These are phyloP conservation scores for Menura novaehollandiae DNA, from an alignment of 2,113 vertebrate genomes.

Conservation along the genomic window DNA sequence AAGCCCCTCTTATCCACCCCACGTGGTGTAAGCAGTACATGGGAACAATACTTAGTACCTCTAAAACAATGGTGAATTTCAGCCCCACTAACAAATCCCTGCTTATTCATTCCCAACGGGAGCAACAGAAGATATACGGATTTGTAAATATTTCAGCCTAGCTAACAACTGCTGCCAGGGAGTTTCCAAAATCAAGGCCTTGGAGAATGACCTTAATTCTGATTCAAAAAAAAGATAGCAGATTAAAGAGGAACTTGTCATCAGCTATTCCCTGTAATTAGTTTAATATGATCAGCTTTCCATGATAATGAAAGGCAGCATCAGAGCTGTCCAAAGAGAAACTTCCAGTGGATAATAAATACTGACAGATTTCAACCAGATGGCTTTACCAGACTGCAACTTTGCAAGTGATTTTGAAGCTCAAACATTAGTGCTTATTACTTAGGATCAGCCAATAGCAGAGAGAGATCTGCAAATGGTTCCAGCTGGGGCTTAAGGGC, in stretches of 20 bases:
- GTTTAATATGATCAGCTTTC: slow-evolving; percentile 63
- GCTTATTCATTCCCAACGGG: slow-evolving; percentile 13
- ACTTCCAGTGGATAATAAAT: slow-evolving; percentile 60
- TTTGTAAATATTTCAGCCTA: slow-evolving; percentile 58
- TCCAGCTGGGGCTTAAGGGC: slow-evolving; percentile 33
- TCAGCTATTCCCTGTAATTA: slow-evolving; percentile 58
- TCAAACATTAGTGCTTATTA: slow-evolving; percentile 45
- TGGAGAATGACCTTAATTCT: slow-evolving; percentile 37
- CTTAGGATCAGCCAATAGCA: slow-evolving; percentile 11
- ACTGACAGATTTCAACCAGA: slow-evolving; percentile 59
- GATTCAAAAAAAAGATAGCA: background rate
- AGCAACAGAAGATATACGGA: background rate
- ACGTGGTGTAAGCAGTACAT: background rate
- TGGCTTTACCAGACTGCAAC: slow-evolving; percentile 44
- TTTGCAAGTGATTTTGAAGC: slow-evolving; percentile 32
- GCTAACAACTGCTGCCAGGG: slow-evolving; percentile 49
- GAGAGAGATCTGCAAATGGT: background rate
- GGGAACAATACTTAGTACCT: background rate
- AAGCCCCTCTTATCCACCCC: slow-evolving; percentile 7
- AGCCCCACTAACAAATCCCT: slow-evolving; percentile 21
- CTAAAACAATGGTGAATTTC: slow-evolving; percentile 26
- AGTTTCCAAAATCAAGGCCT: slow-evolving; percentile 41
- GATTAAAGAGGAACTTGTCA: slow-evolving; percentile 61
- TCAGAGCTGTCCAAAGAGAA: slow-evolving; percentile 28
- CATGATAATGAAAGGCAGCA: slow-evolving; percentile 44